Percentiles rank a stretch among this genome's conserved stretches.
Conservation (phyloP, 2,113 vertebrate species). For the Clarias magur region DNA sequence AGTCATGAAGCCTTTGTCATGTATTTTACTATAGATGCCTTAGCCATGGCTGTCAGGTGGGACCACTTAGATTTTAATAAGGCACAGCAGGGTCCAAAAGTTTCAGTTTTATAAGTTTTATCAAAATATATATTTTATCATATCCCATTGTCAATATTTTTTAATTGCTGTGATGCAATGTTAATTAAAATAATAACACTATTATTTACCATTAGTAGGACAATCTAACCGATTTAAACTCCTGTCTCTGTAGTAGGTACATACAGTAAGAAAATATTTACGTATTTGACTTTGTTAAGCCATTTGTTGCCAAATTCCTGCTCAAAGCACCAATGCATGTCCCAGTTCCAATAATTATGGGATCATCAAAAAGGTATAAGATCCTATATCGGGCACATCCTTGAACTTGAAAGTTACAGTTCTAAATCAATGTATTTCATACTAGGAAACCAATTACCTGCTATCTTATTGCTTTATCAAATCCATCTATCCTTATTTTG, state of each 20-base stretch:
- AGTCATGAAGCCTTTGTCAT: background rate
- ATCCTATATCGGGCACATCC: background rate
- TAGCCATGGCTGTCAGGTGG: background rate
- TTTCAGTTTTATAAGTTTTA: background rate
- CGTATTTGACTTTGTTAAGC: background rate
- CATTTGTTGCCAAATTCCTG: background rate
- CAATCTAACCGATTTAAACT: background rate
- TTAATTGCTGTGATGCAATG: background rate
- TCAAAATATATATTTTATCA: background rate
- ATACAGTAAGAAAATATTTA: background rate
- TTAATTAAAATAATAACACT: background rate
- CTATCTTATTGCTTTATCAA: constrained; percentile 2
- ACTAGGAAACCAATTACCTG: background rate
- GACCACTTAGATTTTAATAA: background rate
- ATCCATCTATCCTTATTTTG: constrained; percentile 25
- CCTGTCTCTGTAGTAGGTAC: background rate
- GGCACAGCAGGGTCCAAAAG: background rate
- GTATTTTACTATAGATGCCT: background rate
- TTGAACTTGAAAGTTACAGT: background rate
- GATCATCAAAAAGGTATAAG: background rate
- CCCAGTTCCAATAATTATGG: background rate
- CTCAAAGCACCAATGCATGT: background rate
- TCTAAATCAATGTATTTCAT: background rate
- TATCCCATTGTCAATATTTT: background rate
- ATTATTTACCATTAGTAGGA: background rate